Evolutionary conservation across 2,797 vertebrate species (phyloP).

Genomic region (Hypotaenidia okinawae): DNA sequence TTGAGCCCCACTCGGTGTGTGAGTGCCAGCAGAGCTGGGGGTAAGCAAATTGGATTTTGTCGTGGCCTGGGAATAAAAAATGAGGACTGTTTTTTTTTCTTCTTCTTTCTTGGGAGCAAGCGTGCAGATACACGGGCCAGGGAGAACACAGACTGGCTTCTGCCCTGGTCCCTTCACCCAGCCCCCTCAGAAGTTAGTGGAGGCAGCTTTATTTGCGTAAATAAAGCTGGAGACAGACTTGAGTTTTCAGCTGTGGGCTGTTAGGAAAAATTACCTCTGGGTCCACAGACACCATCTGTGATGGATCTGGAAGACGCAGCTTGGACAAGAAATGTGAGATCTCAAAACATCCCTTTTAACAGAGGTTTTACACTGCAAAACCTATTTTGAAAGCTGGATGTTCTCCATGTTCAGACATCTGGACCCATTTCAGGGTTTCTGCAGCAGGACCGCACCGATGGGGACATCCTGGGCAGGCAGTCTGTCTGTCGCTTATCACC

Average conservation of each 20-base stretch:
- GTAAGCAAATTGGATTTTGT: background rate
- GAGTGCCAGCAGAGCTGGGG: background rate
- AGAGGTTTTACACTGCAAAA: background rate
- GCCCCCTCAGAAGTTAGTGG: accelerated
- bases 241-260: background rate
- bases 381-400: background rate
- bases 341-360: background rate
- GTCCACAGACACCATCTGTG: background rate
- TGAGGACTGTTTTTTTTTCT: background rate
- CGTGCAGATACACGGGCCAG: background rate
- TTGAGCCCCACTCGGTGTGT: background rate
- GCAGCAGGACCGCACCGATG: background rate
- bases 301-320: background rate
- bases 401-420: no score
- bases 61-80: background rate
- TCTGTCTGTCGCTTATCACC: no score
- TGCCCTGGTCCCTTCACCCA: background rate
- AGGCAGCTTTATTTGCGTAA: background rate
- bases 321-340: background rate
- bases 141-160: background rate
- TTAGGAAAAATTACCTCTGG: background rate
- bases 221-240: background rate
- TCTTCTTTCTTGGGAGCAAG: background rate
- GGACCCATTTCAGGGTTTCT: background rate
- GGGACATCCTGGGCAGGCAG: background rate